Percentiles rank a stretch among this genome's conserved stretches.
These are phyloP conservation scores for Agrilus cyanescens DNA, from an alignment of 2,888 invertebrate genomes.

Conservation along the genomic window DNA sequence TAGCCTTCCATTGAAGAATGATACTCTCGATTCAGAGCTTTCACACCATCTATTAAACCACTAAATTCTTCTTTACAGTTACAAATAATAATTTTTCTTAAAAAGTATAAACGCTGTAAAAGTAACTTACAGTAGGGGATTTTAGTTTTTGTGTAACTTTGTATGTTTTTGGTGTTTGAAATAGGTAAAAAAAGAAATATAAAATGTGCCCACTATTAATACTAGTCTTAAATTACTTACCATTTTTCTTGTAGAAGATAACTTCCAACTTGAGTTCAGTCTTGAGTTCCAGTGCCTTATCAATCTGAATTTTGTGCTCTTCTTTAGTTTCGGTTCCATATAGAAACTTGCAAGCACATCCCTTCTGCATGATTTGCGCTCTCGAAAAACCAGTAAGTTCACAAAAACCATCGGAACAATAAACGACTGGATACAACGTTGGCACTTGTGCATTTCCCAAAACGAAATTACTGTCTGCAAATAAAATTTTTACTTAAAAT, in stretches of 20 bases:
- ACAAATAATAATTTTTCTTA: no score
- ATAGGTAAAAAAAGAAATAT: no score
- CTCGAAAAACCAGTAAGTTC: conserved; percentile 88
- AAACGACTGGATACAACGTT: conserved; percentile 80
- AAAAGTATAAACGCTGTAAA: no score
- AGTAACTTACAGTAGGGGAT: no score
- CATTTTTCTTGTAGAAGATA: conserved; percentile 89
- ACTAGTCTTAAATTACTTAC: conserved; percentile 41
- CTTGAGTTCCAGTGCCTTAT: conserved; percentile 79
- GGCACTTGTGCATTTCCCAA: conserved; percentile 91
- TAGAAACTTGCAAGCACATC: conserved; percentile 89
- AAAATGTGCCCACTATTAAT: no score
- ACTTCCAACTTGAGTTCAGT: conserved; percentile 89
- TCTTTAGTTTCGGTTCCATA: conserved; percentile 85
- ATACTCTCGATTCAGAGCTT: no score
- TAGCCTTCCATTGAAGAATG: no score
- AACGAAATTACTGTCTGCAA: conserved; percentile 91
- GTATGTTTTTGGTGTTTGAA: no score
- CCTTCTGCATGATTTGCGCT: conserved; percentile 94
- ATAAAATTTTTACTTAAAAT: no score
- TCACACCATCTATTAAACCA: no score
- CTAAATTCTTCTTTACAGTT: no score
- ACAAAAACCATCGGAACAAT: conserved; percentile 93
- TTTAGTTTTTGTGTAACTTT: no score
- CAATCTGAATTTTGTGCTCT: conserved; percentile 79